Percentiles rank a stretch among this genome's conserved stretches.
phyloP scores from a whole-genome alignment of 1,140 invertebrate genomes.

The Diploscapter pachys region DNA sequence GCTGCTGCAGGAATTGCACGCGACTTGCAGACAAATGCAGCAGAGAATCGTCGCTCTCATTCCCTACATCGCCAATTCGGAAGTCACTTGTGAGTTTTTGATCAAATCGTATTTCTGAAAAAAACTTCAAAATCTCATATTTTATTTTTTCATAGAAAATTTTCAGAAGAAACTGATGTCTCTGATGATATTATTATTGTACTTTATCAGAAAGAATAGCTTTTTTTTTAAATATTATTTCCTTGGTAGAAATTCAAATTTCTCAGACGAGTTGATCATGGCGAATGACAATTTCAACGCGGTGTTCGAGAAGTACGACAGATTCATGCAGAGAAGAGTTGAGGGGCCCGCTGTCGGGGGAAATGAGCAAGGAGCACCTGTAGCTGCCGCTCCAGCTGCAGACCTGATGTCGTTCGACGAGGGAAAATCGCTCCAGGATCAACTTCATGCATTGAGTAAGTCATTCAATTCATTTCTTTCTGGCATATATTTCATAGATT shows the following conservation, averaged over 20 bases:
- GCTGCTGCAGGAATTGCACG: constrained; percentile 75
- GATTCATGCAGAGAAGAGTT: constrained; percentile 60
- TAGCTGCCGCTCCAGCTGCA: constrained; percentile 37
- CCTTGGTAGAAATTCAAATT: neutral
- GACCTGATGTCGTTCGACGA: constrained; percentile 34
- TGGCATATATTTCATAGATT: too few relatives aligned
- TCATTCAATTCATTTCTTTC: neutral
- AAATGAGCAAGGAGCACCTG: too few relatives aligned
- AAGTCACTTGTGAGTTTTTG: constrained; percentile 71
- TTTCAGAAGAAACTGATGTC: constrained; percentile 21
- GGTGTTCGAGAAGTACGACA: constrained; percentile 76
- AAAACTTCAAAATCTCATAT: neutral
- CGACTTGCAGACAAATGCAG: constrained; percentile 87
- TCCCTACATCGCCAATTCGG: constrained; percentile 80
- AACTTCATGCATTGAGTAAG: constrained; percentile 33
- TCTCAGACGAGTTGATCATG: constrained; percentile 75
- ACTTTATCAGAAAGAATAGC: neutral
- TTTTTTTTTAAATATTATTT: neutral
- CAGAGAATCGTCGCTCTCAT: constrained; percentile 84
- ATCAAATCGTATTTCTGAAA: too few relatives aligned
- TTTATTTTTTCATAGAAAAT: constrained; percentile 7
- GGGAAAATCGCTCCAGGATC: constrained; percentile 23
- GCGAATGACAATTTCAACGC: constrained; percentile 95
- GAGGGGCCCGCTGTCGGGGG: constrained; percentile 40
- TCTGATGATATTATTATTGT: constrained; percentile 12